Base-by-base conservation (phyloP, 2,888 invertebrate genomes). In the Scelioninae gen. 2 region DNA sequence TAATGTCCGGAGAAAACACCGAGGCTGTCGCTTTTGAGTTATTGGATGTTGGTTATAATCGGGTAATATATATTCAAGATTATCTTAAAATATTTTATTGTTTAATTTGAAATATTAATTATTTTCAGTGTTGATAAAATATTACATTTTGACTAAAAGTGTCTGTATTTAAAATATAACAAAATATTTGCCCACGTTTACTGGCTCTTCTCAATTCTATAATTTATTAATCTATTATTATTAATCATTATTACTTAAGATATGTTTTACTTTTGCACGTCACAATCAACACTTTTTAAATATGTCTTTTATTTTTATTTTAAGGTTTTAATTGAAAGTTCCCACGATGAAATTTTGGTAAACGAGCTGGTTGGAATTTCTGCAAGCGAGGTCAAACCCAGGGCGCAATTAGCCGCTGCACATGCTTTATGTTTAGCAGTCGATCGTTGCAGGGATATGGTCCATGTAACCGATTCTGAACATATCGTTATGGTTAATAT, bases 391-490 rank as follows among this genome's bases (percentile, higher is more conserved):
- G 90, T 95, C 41, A 87, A 92, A 64, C 90, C 92, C 48, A 91
- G 93, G 77, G 90, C 92, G 83, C 94, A 95, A 83, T 90, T 95
- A 72, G 91, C 92, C 43, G 93, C 95, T 0, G 90, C 92, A 15
- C 91, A 93, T 79, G 93, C 95, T 3, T 89, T 97, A 13, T 92
- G 95, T 77, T 91, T 93, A 18, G 96, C 96, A n/a, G 88, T 94
- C 58, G 96, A 96, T 86, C 91, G 93, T 83, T 93, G 94, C 82
- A 90, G 92, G 68, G 96, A 97, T 86, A 91, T 96, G 78, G 91
- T 97, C 13, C 93, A 96, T 78, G 91, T 97, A 78, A 95, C 96
- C 15, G 95, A 96, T 85, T 93, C 94, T 81, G 91, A 92, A 81
- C 93, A 94, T 83, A 90, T 92, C 86, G 91, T 96, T 85, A 92